Base-by-base conservation (phyloP, 2,797 vertebrate genomes). In the Lophius americanus region DNA sequence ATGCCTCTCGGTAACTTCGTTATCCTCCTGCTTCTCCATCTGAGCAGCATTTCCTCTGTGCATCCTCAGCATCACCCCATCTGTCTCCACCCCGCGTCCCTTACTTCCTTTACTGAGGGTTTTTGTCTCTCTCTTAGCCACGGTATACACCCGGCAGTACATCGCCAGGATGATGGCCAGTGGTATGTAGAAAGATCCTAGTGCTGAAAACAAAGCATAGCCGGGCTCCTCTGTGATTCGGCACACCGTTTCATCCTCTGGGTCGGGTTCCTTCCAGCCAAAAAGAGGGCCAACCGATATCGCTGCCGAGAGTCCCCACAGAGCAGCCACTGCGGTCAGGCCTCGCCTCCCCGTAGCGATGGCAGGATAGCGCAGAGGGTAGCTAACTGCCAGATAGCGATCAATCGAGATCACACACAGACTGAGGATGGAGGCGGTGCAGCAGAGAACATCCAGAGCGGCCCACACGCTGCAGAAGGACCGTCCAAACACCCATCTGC, bases 31-130 rank as follows among this genome's bases (percentile, higher is more conserved):
- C 44, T 73, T 81, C 50, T 43, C 82, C 0, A n/a, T 41, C 37
- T 75, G 73, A 38, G 75, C 42, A 2, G 83, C 42, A 0, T 86
- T 90, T 1, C 92, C 95, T 3, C 95, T 90, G 79, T 99, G 97
- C 51, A 98, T 96, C 60, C 97, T 93, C 13, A 98, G 92, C 0
- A 88, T 95, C 77, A 96, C 96, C 32, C 94, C 93, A 38, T 95
- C 95, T 0, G 92, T 91, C n/a, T 78, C 92, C 0, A 95, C 91
- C 1, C 75, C 93, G 38, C 94, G 94, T 0, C 88, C 95, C 86
- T 94, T 94, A 42, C 91, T 85, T 42, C 96, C 94, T 0, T 88
- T 91, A 33, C 70, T 83, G 2, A 88, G 71, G 32, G 79, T 78
- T 41, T 69, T 73, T 0, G 81, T 90, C 64, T 91, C 86, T 37